Evolutionary conservation across 2,797 vertebrate genomes (phyloP), one percentile per base, ranked within the genome.

Genomic region (Hippocampus kuda): DNA sequence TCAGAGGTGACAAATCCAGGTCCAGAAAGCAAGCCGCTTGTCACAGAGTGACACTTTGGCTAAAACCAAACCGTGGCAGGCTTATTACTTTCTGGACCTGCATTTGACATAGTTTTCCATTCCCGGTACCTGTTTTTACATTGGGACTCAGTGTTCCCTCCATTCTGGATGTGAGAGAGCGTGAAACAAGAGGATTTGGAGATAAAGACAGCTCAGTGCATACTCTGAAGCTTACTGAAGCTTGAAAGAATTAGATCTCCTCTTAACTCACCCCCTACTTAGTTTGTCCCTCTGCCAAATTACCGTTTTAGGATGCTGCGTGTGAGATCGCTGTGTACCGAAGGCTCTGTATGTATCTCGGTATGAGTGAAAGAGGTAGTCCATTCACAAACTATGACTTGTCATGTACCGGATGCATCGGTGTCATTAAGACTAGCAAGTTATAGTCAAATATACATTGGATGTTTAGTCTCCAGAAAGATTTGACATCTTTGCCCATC

Each of bases 221-320:
- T 65, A 66, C 66, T 77, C 63, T 69, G 59, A 54, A 38, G 62
- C 71, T 68, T 66, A 74, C 54, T 72, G 60, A 27, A 69, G 63
- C 62, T 76, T 41, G 30, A 81, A 81, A 80, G 68, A 85, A 78
- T 75, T 68, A 53, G 44, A 79, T 81, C 70, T 81, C 74, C 41
- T 79, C 72, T 70, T 72, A 72, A 77, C 70, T 73, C 77, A 57
- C 44, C 44, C 69, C 68, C 70, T 76, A 72, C 65, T 78, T 71
- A 66, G 73, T 69, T 72, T 73, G 69, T 69, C 75, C 57, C 59
- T 64, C 66, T 65, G 74, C 67, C 71, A 85, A 83, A 85, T 83
- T 70, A 79, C 70, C 67, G 72, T 68, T 73, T 77, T 73, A 65
- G 24, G n/a, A 18, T 61, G 59, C 3, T 38, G 27, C 30, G 20